Base-by-base conservation (phyloP, 2,797 vertebrate species). In the Premnoplex brunnescens region DNA sequence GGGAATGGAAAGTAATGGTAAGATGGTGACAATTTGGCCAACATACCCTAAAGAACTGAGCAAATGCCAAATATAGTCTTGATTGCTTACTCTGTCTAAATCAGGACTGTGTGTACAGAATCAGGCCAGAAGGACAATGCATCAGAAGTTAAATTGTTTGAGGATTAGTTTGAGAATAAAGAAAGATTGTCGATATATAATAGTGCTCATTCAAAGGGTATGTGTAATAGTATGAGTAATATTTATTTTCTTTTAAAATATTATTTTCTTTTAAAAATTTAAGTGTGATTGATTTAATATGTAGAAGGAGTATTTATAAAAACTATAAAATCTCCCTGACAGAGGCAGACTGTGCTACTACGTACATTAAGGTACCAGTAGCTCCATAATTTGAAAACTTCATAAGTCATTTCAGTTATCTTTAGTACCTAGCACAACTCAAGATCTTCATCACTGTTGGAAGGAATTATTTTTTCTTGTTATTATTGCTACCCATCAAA, bases 1-100 rank as follows among this genome's bases (percentile, higher is more conserved):
- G 80, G 91, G 88, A 96, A 95, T 22, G 88, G 89, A 95, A 96
- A 91, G 69, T 97, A 93, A 96, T 90, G 77, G 85, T 64, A 56
- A 85, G 74, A 85, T 74, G 89, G 91, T 90, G 76, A 93, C 82
- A 64, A 56, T 81, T 92, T 94, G 96, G 95, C 95, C 56, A 81
- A 72, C 43, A 28, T 56, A 36, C 27, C 49, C 51, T 72, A 41
- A 28, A 49, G 20, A 12, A 30, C 23, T 54, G 81, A 87, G 66
- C 54, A 74, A 72, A 32, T 93, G 96, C 97, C 97, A 97, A 93
- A 88, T 84, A 88, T 8, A 41, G 27, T 82, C 77, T 88, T 93
- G 86, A 96, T 90, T 81, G 82, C 86, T 93, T 94, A 75, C 81
- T 71, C 73, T 93, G 73, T 90, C 95, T 84, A 90, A 91, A 91